Evolutionary conservation across 2,888 invertebrate genomes (phyloP), one percentile per base, ranked within the genome.

Genomic region (Hetaerina titia): DNA sequence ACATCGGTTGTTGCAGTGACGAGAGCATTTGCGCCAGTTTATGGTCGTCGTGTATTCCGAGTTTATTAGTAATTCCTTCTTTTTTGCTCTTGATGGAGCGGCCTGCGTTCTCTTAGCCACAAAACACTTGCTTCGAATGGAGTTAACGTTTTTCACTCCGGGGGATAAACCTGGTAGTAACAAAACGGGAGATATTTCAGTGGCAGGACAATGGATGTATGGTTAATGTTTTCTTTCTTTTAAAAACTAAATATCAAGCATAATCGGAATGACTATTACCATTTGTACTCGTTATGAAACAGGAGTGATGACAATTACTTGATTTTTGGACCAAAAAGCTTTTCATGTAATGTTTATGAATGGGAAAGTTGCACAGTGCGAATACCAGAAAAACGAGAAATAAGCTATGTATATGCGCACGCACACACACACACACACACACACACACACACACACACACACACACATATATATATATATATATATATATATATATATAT

Each of bases 61-160:
- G 13, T 22, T 81, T 81, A 81, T 81, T 81, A 31, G 81, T 31
- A 31, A 81, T 25, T 81, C 31, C 31, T 81, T 31, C 13, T 81
- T 11, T 11, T 25, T 31, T 22, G 81, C 81, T 11, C 31, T 9
- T 81, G 81, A 81, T 81, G 81, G 81, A 81, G 81, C 81, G 81
- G 81, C 31, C 81, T 81, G 81, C 81, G 11, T n/a, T 31, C 81
- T 31, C 22, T 69, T 81, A 5, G 13, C 81, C 81, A 11, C 81
- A 81, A 81, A 81, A 81, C 81, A 81, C 81, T 81, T 81, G 81
- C 81, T 81, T 31, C 81, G 31, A 81, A 31, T 31, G 81, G 31
- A 81, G 31, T 81, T 81, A 81, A 25, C 81, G 13, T 31, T 25
- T 15, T 15, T 11, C 13, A 6, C 17, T 11, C 5, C 13, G 13